Evolutionary conservation across 2,888 invertebrate species (phyloP), one percentile per base, ranked within the genome.

Genomic region (Parapristionchus giblindavisi): DNA sequence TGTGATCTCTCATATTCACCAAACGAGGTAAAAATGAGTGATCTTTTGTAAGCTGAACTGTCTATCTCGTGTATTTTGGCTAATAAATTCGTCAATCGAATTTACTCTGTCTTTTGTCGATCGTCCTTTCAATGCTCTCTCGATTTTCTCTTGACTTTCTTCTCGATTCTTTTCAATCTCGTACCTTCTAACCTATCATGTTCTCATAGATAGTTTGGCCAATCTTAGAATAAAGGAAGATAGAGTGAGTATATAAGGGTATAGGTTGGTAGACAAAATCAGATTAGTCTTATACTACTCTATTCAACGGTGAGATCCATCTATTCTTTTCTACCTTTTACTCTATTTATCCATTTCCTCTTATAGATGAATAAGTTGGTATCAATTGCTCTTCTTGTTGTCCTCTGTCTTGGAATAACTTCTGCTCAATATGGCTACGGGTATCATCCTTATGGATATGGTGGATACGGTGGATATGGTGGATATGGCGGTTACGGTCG

Each of bases 381-480:
- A 29, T 11, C 32, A 48, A 29, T 66, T 36, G 14, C 51, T 34
- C 48, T 66, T n/a, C 21, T 66, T 24, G 3, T 66, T 51, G 43
- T 43, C 34, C 66, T 66, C 21, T 48, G 48, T 3, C 27, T 66
- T 32, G 51, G 27, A 27, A 34, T 66, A 43, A 32, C 38, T 5
- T 43, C 66, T 27, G 48, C 66, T 6, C 66, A 66, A n/a, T 66
- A 51, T 17, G 60, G 60, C 4, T 34, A 60, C 34, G 63, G 63
- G 43, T 63, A 63, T 17, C 38, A 63, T 60, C 66, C 48, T 17
- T 66, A 66, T 51, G 66, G 51, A 51, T n/a, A 32, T 11, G 48
- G 51, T 32, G 51, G 51, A 27, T 66, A 66, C 11, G 52, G 52
- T 4, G 68, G 68, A 34, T 54, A 70, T 24, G 68, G 68, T 29